Percentiles rank a stretch among this genome's conserved stretches.
Evolutionary conservation across 2,888 invertebrate genomes (phyloP).

Genomic region (Schizaphis graminum): DNA sequence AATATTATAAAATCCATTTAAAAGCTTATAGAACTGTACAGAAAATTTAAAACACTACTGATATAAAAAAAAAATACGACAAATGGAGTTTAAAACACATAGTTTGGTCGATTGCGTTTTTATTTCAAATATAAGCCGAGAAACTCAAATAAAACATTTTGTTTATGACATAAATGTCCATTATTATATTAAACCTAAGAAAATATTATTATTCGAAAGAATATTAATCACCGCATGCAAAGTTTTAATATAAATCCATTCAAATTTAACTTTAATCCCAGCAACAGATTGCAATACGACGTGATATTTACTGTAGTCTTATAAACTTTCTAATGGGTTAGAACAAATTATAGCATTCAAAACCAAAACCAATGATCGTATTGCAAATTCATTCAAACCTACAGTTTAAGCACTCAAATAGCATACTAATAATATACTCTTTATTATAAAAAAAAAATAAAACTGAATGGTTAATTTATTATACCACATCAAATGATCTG

Average conservation of each 20-base stretch:
- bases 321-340: constrained; percentile 53
- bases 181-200: background rate
- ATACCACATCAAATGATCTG: background rate
- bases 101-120: background rate
- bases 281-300: constrained; percentile 49
- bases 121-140: background rate
- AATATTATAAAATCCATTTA: background rate
- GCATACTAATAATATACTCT: constrained; percentile 30
- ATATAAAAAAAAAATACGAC: background rate
- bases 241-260: constrained; percentile 55
- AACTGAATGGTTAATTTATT: background rate
- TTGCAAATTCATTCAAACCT: background rate
- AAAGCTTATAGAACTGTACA: background rate
- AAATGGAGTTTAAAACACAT: background rate
- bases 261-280: constrained; percentile 44
- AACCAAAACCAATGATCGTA: constrained; percentile 41
- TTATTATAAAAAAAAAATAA: background rate
- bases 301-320: constrained; percentile 44
- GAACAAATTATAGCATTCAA: constrained; percentile 18
- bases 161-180: background rate
- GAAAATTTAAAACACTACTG: background rate
- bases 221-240: constrained; percentile 26
- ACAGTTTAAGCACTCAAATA: background rate
- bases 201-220: constrained; percentile 36
- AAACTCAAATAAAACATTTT: constrained; percentile 6